Conservation (phyloP, 2,797 vertebrate genomes). For the Anguilla marmorata region DNA sequence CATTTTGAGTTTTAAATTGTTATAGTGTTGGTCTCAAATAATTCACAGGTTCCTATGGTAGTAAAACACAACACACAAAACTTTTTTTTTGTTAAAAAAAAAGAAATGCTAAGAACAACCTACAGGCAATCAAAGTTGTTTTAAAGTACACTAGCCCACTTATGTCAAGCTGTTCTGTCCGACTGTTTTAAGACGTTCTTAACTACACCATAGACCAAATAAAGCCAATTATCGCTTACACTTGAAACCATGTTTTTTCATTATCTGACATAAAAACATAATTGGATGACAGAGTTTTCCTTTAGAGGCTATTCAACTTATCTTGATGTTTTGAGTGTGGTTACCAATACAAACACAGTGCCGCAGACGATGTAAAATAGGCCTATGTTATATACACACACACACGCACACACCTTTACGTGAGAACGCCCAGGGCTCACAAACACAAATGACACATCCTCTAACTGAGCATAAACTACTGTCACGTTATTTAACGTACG, state of each 20-base stretch:
- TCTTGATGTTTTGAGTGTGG: background rate
- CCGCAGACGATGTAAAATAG: background rate
- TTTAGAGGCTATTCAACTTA: background rate
- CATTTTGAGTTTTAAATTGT: background rate
- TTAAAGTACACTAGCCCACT: background rate
- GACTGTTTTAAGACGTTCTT: background rate
- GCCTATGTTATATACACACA: too few relatives aligned
- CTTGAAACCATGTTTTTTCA: background rate
- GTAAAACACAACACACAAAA: background rate
- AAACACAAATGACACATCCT: background rate
- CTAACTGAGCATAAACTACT: background rate
- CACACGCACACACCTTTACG: background rate
- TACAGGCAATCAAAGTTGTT: background rate
- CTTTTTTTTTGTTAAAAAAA: background rate
- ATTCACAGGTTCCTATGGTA: background rate
- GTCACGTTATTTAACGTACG: background rate
- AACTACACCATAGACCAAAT: background rate
- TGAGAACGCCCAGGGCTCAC: background rate
- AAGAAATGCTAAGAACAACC: background rate
- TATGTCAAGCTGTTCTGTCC: background rate
- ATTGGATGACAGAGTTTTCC: background rate
- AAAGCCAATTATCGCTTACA: background rate
- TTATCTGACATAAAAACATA: slow-evolving; percentile 3
- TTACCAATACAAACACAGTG: background rate
- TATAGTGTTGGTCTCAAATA: background rate